phyloP scores from a whole-genome alignment of 2,888 invertebrate species.

The Yponomeuta evonymella region DNA sequence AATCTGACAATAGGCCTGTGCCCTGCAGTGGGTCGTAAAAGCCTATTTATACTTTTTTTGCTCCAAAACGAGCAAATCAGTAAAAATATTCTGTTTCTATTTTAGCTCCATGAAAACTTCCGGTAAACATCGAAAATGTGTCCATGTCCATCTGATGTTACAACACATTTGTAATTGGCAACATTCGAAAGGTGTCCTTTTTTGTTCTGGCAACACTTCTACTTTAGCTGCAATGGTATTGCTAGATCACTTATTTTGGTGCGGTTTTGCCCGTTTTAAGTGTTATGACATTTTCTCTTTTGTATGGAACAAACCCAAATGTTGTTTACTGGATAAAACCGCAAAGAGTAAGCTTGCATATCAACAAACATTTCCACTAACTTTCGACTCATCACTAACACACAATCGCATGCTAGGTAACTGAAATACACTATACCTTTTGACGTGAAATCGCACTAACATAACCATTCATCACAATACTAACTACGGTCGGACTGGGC shows the following conservation, averaged over 20 bases:
- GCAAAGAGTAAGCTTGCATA: conserved; percentile 17
- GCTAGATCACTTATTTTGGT: not conserved
- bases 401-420: conserved; percentile 40
- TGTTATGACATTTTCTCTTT: no score
- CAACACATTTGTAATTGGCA: conserved; percentile 24
- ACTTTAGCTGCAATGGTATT: not conserved
- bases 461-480: conserved; percentile 26
- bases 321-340: not conserved
- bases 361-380: conserved; percentile 42
- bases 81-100: not conserved
- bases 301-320: no score
- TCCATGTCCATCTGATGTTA: conserved; percentile 41
- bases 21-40: no score
- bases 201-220: conserved; percentile 56
- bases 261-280: not conserved
- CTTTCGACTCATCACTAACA: conserved; percentile 73
- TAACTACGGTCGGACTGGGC: conserved; percentile 41
- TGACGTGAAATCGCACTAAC: not conserved
- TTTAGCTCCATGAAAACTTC: not conserved
- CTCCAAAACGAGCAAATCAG: not conserved
- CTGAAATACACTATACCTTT: conserved; percentile 12
- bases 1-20: no score
- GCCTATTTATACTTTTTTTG: no score
- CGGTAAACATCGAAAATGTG: conserved; percentile 7
- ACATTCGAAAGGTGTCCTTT: conserved; percentile 18